Evolutionary conservation across 2,888 invertebrate species (phyloP).

Genomic region (Nowickia ferox): DNA sequence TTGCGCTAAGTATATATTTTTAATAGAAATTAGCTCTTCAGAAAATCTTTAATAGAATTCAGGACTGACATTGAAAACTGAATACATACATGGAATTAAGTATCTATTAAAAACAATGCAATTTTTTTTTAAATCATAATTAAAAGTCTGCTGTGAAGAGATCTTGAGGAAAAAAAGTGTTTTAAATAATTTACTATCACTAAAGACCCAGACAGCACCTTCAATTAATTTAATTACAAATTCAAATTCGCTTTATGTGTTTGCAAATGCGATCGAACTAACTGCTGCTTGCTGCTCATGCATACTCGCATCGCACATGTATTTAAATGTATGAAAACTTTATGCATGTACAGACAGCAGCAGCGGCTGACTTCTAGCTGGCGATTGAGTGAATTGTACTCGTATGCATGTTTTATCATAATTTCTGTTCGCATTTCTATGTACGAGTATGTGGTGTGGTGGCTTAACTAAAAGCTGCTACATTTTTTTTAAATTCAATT

Average conservation of each 20-base stretch:
- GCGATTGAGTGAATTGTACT: constrained; percentile 53
- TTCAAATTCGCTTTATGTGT: constrained; percentile 35
- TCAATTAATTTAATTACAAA: constrained; percentile 52
- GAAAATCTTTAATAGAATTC: too few species aligned
- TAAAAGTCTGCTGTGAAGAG: neutral
- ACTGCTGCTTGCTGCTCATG: neutral
- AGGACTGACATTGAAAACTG: too few species aligned
- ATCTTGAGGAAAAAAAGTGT: constrained; percentile 21
- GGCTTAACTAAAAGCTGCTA: constrained; percentile 63
- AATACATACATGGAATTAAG: too few species aligned
- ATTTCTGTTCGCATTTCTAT: constrained; percentile 56
- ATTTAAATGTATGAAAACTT: constrained; percentile 30
- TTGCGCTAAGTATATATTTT: too few species aligned
- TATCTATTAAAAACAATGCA: too few species aligned
- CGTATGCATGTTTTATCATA: constrained; percentile 70
- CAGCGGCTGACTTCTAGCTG: constrained; percentile 16
- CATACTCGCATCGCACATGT: neutral
- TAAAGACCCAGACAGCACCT: constrained; percentile 48
- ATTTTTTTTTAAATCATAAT: too few species aligned
- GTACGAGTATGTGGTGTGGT: neutral
- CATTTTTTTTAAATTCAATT: constrained; percentile 1
- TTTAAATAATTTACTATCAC: constrained; percentile 29
- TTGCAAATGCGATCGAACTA: constrained; percentile 46
- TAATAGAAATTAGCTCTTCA: too few species aligned
- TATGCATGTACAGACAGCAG: constrained; percentile 7